Evolutionary conservation across 2,797 vertebrate genomes (phyloP).

Genomic region (Eremophila alpestris): DNA sequence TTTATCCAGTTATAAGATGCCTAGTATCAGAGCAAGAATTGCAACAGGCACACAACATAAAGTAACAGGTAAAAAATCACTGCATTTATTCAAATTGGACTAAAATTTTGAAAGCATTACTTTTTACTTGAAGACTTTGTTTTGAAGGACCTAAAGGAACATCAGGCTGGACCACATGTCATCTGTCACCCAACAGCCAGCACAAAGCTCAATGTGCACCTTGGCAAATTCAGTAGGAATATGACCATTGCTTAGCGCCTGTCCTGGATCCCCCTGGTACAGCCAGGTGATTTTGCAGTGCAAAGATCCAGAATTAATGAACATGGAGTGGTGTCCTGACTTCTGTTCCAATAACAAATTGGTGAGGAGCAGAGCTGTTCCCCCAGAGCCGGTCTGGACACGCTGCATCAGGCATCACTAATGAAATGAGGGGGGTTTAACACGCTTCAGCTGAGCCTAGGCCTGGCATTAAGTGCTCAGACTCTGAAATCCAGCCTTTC

Average conservation of each 20-base stretch:
- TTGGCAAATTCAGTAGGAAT: not conserved
- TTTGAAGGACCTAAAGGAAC: not conserved
- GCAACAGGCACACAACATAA: not conserved
- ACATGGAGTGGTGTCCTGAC: not conserved
- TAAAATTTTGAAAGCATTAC: not conserved
- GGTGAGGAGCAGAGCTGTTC: not conserved
- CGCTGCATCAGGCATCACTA: not conserved
- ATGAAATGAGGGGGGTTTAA: not conserved
- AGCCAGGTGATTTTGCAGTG: not conserved
- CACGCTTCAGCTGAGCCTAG: not conserved
- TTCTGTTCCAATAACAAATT: not conserved
- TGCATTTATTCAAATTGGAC: not conserved
- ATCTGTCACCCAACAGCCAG: not conserved
- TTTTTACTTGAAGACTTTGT: not conserved
- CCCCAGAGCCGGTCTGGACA: accelerated
- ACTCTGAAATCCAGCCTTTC: not conserved
- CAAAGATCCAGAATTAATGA: not conserved
- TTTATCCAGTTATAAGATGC: not conserved
- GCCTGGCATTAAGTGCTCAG: not conserved
- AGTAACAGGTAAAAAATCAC: not conserved
- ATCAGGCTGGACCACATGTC: not conserved
- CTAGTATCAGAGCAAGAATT: not conserved
- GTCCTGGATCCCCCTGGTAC: not conserved
- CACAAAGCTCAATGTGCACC: not conserved
- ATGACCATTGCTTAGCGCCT: not conserved